Base-by-base conservation (phyloP, 2,888 invertebrate genomes). In the Amiota minor region DNA sequence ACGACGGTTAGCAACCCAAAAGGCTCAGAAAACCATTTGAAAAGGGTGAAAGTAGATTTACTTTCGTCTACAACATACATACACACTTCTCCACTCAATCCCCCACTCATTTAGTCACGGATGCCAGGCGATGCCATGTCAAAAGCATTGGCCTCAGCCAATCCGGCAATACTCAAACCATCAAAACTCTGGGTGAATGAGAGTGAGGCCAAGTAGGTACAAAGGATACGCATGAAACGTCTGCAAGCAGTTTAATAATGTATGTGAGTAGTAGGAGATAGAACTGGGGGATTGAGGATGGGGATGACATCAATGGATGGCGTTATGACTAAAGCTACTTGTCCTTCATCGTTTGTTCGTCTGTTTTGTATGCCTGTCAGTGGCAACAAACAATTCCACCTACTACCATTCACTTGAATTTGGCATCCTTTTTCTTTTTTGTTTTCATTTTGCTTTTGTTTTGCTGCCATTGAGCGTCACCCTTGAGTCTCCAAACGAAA, bases 41-140 rank as follows among this genome's bases (percentile, higher is more conserved):
- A 80, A 83, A 81, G 84, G 84, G 86, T 84, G 86, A 86, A 84
- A 84, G 84, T 84, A 79, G 79, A 84, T 77, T 82, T 86, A 86
- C 84, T 86, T 85, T 86, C 83, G 78, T 79, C 82, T 81, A 79
- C 79, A 78, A 78, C 79, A 78, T 79, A 80, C 77, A 75, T 76
- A 74, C 71, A 75, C 71, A 72, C 76, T 75, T 72, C 72, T 61
- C 69, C 23, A 74, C 70, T 74, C 71, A 72, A 75, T 75, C 71
- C 73, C 59, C 69, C 35, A 35, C 35, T 6, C 35, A 35, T 35
- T 35, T 35, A 3, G 14, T 35, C 68, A 67, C 78, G 77, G 73
- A 79, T 77, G 71, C 72, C 79, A 49, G 65, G 56, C 74, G 59
- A 71, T 73, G 56, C 74, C 75, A 75, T 69, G 69, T 72, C 79